phyloP scores from a whole-genome alignment of 2,113 vertebrate species.

The Dicaeum eximium region DNA sequence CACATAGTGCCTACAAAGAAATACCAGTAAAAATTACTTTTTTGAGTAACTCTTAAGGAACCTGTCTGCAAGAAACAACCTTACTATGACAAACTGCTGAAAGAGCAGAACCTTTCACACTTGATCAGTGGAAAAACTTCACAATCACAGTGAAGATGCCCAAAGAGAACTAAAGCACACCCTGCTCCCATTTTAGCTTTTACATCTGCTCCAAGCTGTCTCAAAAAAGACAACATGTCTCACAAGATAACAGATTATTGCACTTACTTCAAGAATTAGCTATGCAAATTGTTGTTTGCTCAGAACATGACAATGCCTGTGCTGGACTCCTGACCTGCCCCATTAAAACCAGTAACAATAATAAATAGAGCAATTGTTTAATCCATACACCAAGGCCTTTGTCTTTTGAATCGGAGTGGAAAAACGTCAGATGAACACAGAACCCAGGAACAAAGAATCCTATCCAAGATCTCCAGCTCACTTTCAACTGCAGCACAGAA shows the following conservation, averaged over 20 bases:
- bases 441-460: constrained; percentile 44
- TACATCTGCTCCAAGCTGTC: neutral
- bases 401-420: constrained; percentile 47
- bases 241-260: neutral
- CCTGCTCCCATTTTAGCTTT: neutral
- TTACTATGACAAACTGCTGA: neutral
- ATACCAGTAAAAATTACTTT: neutral
- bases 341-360: neutral
- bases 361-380: constrained; percentile 38
- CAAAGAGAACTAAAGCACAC: neutral
- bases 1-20: constrained; percentile 87
- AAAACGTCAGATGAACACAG: constrained; percentile 34
- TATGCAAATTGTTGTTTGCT: neutral
- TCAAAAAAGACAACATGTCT: neutral
- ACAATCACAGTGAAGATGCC: neutral
- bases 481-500: constrained; percentile 4
- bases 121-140: neutral
- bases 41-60: neutral
- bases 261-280: neutral
- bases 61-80: neutral
- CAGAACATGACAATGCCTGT: neutral
- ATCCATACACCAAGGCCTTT: constrained; percentile 42
- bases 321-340: neutral
- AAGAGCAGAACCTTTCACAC: neutral
- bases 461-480: constrained; percentile 15